These are phyloP conservation scores for Dynastes tityus DNA, from an alignment of 2,888 invertebrate genomes.

Conservation along the genomic window DNA sequence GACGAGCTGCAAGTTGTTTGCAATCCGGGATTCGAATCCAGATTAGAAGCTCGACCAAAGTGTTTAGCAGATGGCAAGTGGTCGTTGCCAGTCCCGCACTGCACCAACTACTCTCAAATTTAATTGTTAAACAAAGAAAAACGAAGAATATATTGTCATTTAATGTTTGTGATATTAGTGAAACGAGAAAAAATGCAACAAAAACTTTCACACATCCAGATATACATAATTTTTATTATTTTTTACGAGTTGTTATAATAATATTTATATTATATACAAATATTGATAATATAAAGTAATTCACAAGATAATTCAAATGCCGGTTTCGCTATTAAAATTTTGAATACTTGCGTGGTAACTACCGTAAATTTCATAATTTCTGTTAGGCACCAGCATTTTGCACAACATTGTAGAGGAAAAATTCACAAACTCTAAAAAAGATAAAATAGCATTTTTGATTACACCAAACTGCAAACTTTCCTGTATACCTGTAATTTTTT, in stretches of 20 bases:
- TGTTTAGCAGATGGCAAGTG: slow-evolving; percentile 80
- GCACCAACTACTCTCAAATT: slow-evolving; percentile 75
- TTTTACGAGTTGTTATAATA: slow-evolving; percentile 50
- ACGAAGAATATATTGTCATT: slow-evolving; percentile 53
- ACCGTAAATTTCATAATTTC: no score
- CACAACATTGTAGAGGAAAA: no score
- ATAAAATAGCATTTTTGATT: no score
- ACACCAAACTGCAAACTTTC: no score
- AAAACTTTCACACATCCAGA: slow-evolving; percentile 39
- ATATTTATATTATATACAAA: slow-evolving; percentile 42
- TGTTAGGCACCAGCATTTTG: no score
- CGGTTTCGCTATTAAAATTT: background rate
- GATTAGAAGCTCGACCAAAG: slow-evolving; percentile 72
- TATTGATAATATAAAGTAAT: slow-evolving; percentile 32
- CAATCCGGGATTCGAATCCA: slow-evolving; percentile 76
- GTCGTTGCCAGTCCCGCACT: slow-evolving; percentile 79
- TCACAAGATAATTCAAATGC: background rate
- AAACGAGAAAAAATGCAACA: slow-evolving; percentile 42
- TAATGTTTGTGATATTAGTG: slow-evolving; percentile 58
- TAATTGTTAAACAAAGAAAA: slow-evolving; percentile 56
- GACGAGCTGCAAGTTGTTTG: slow-evolving; percentile 81
- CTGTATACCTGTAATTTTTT: no score
- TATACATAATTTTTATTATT: slow-evolving; percentile 49
- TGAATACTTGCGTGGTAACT: no score
- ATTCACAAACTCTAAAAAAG: no score